Conservation (phyloP, 2,888 invertebrate species). For the Hypsopygia costalis region DNA sequence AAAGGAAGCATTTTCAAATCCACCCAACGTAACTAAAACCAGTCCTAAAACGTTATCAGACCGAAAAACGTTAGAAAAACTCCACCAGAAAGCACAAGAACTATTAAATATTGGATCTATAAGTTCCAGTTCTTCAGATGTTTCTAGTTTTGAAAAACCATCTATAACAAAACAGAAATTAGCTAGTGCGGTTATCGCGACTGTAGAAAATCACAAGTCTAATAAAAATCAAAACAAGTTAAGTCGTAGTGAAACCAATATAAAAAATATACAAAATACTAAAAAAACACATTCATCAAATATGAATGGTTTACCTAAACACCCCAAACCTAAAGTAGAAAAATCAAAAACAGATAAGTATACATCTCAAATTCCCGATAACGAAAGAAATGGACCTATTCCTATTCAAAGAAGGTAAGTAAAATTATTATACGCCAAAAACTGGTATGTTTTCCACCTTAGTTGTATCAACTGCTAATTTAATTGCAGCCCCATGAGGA, state of each 20-base stretch:
- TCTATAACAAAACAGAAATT: neutral
- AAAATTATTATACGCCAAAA: neutral
- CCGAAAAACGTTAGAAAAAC: conserved; percentile 49
- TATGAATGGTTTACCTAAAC: neutral
- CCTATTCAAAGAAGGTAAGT: conserved; percentile 26
- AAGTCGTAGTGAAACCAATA: neutral
- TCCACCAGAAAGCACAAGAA: conserved; percentile 67
- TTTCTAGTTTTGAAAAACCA: conserved; percentile 32
- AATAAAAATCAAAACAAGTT: conserved; percentile 8
- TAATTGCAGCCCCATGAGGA: conserved; percentile 54
- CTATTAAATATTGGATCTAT: conserved; percentile 53
- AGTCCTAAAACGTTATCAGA: conserved; percentile 23
- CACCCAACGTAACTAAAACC: neutral
- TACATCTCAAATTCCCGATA: conserved; percentile 12
- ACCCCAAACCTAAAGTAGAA: conserved; percentile 7
- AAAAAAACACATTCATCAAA: neutral
- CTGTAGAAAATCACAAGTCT: conserved; percentile 1
- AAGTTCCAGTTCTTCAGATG: conserved; percentile 55
- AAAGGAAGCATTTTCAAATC: neutral
- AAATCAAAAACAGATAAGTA: conserved; percentile 19
- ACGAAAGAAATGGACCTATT: conserved; percentile 19
- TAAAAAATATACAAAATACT: neutral
- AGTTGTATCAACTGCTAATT: too few species aligned
- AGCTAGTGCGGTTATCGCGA: neutral
- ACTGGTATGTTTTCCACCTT: too few species aligned